A percentile compares a stretch with the other conserved stretches of the same genome.
These are phyloP conservation scores for Zaprionus gabonicus DNA, from an alignment of 1,140 invertebrate species.

Conservation along the genomic window DNA sequence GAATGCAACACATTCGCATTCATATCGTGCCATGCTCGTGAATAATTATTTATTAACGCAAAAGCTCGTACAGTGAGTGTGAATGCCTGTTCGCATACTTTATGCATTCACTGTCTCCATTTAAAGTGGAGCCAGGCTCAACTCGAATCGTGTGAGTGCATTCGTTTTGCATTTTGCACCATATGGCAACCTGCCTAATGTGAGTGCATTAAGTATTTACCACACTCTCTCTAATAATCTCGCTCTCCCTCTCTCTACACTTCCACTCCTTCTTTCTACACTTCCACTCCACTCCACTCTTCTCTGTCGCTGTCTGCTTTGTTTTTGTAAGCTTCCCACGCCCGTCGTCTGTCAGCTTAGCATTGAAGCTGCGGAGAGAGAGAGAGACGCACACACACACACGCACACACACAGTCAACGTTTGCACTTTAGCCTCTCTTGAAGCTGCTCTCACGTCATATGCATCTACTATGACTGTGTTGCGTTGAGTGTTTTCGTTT, in stretches of 20 bases:
- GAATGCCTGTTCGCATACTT: constrained; percentile 14
- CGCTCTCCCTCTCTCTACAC: background rate
- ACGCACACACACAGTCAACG: background rate
- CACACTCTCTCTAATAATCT: background rate
- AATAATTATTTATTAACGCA: constrained; percentile 17
- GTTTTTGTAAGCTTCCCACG: constrained; percentile 30
- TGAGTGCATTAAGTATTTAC: constrained; percentile 4
- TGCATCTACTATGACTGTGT: constrained; percentile 13
- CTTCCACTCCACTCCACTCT: background rate
- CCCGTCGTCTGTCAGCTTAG: constrained; percentile 23
- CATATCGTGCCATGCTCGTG: constrained; percentile 6
- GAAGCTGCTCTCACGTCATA: background rate
- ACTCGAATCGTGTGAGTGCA: constrained; percentile 20
- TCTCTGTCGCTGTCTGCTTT: background rate
- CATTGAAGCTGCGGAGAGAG: constrained; percentile 24
- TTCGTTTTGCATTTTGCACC: constrained; percentile 9
- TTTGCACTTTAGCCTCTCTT: constrained; percentile 9
- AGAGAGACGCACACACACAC: background rate
- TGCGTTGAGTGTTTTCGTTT: background rate
- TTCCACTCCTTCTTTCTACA: background rate
- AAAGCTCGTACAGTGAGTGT: constrained; percentile 14
- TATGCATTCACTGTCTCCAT: constrained; percentile 13
- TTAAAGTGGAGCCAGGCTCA: constrained; percentile 7
- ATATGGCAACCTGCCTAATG: constrained; percentile 21
- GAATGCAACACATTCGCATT: constrained; percentile 25